Conservation (phyloP, 2,113 vertebrate species). For the Beaufortia kweichowensis region DNA sequence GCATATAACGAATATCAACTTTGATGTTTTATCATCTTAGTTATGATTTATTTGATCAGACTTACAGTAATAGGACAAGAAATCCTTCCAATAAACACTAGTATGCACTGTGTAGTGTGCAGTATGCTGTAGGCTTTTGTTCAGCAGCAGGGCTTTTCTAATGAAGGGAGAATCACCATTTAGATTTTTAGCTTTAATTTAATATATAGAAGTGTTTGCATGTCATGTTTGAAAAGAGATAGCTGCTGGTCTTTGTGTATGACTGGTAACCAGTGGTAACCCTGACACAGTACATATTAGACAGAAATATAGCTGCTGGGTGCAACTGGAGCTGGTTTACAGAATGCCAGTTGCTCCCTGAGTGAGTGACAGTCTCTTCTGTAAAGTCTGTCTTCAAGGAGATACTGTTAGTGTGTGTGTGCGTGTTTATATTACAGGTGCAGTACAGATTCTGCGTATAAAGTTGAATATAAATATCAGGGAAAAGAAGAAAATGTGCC, state of each 20-base stretch:
- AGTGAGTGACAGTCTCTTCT: slow-evolving; percentile 67
- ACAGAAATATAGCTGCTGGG: slow-evolving; percentile 67
- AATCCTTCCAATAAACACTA: too few species aligned
- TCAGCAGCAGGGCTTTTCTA: too few species aligned
- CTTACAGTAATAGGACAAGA: too few species aligned
- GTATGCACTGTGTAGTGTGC: too few species aligned
- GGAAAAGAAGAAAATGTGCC: too few species aligned
- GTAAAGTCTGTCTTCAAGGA: slow-evolving; percentile 45
- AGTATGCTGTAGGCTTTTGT: too few species aligned
- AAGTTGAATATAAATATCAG: neutral
- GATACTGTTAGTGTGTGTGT: neutral
- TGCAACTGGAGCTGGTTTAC: slow-evolving; percentile 64
- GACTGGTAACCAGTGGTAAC: slow-evolving; percentile 64
- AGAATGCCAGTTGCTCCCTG: slow-evolving; percentile 67
- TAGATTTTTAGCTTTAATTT: neutral
- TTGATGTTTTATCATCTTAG: too few species aligned
- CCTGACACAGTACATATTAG: slow-evolving; percentile 72
- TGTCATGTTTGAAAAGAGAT: slow-evolving; percentile 32
- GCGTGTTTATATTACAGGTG: slow-evolving; percentile 11
- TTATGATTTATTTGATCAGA: too few species aligned
- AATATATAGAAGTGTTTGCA: neutral
- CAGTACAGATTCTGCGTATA: too few species aligned
- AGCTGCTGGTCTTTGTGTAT: slow-evolving; percentile 60
- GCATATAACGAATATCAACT: too few species aligned
- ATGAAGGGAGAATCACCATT: too few species aligned